Evolutionary conservation across 2,113 vertebrate species (phyloP).

Genomic region (Ia io): DNA sequence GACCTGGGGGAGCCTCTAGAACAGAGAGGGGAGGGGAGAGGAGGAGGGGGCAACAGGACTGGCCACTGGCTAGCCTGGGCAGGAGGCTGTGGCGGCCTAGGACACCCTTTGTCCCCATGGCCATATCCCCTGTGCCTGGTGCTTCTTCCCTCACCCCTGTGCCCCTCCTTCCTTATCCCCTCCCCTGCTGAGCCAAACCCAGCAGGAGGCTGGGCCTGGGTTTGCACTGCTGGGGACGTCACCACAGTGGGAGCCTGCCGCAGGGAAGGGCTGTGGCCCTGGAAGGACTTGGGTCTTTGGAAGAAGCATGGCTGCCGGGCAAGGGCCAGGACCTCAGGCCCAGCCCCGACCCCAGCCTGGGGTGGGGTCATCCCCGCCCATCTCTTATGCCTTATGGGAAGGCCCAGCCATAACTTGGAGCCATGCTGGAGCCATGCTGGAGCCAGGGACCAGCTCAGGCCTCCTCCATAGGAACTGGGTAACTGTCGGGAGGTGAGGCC

Average conservation of each 20-base stretch:
- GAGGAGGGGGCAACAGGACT: not conserved
- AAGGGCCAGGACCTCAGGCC: not conserved
- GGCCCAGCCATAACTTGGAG: constrained; percentile 70
- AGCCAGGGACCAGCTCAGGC: constrained; percentile 48
- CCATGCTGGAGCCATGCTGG: constrained; percentile 31
- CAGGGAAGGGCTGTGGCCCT: not conserved
- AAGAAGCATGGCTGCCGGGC: not conserved
- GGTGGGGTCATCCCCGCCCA: constrained; percentile 14
- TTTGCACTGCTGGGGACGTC: not conserved
- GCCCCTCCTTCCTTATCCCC: not conserved
- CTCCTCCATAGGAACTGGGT: constrained; percentile 13
- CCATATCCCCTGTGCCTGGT: constrained; percentile 36
- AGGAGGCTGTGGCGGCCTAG: not conserved
- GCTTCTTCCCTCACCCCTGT: constrained; percentile 61
- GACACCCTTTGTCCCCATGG: constrained; percentile 28
- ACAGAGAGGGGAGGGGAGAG: constrained; percentile 50
- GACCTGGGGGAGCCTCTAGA: constrained; percentile 93
- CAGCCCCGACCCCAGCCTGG: not conserved
- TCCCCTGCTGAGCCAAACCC: constrained; percentile 46
- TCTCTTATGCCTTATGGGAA: constrained; percentile 77
- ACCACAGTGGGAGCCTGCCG: not conserved
- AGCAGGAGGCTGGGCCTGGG: constrained; percentile 42
- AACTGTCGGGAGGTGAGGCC: not conserved
- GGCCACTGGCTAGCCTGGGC: not conserved
- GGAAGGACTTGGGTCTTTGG: constrained; percentile 3